Evolutionary conservation across 2,113 vertebrate genomes (phyloP).

Genomic region (Noturus placidus): DNA sequence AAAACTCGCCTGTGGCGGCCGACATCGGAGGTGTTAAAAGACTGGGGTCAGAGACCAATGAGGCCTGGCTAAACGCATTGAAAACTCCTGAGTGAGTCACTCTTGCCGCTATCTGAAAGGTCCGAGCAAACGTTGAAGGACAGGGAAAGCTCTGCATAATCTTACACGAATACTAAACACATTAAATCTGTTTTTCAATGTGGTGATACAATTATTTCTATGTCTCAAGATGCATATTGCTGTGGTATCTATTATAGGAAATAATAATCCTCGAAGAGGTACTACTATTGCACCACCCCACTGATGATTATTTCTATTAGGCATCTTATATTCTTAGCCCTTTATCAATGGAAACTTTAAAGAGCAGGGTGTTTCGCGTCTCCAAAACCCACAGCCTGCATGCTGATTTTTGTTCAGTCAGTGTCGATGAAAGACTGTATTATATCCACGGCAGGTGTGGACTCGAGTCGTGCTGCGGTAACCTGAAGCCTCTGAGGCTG

Average conservation of each 20-base stretch:
- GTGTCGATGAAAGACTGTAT: constrained; percentile 64
- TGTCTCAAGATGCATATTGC: background rate
- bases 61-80: constrained; percentile 29
- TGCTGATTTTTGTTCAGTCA: constrained; percentile 43
- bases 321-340: background rate
- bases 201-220: background rate
- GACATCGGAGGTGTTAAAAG: constrained; percentile 51
- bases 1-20: constrained; percentile 61
- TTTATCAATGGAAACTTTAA: constrained; percentile 50
- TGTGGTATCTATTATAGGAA: background rate
- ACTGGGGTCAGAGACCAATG: background rate
- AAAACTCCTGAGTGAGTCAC: constrained; percentile 37
- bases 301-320: background rate
- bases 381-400: constrained; percentile 61
- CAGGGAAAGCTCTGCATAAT: background rate
- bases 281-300: background rate
- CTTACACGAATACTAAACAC: background rate
- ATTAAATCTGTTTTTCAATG: background rate
- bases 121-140: constrained; percentile 32
- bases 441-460: constrained; percentile 56
- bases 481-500: constrained; percentile 54
- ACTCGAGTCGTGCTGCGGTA: constrained; percentile 49
- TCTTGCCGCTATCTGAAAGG: constrained; percentile 40
- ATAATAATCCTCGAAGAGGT: background rate
- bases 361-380: constrained; percentile 43